A percentile compares a stretch with the other conserved stretches of the same genome.
Conservation (phyloP, 2,888 invertebrate species). For the Chymomyza procnemis region DNA sequence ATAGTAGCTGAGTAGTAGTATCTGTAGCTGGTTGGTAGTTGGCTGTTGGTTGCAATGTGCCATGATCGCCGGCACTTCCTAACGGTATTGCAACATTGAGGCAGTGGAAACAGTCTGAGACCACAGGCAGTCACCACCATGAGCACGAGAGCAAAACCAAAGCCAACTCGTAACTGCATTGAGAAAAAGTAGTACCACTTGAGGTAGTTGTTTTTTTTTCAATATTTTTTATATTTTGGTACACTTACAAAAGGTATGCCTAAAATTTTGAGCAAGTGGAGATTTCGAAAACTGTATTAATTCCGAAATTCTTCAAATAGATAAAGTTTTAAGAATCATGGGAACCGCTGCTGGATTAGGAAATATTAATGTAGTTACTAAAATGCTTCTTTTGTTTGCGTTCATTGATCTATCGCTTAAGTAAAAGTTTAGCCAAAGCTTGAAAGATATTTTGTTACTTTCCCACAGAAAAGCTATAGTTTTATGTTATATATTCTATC, state of each 20-base stretch:
- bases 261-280: background rate
- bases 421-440: no score
- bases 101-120: background rate
- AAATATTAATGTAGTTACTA: no score
- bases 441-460: no score
- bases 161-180: conserved; percentile 56
- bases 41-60: conserved; percentile 4
- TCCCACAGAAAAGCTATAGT: no score
- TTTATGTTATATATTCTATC: no score
- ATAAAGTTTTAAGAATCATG: no score
- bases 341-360: no score
- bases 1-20: background rate
- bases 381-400: no score
- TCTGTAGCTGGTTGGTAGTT: background rate
- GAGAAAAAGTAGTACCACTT: background rate
- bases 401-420: no score
- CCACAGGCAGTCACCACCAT: background rate
- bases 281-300: no score
- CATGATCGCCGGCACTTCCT: conserved; percentile 20
- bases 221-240: background rate
- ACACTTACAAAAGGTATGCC: background rate
- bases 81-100: conserved; percentile 48
- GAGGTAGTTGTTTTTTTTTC: no score
- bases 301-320: no score
- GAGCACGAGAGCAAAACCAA: background rate